Evolutionary conservation across 2,113 vertebrate genomes (phyloP).

Genomic region (Rallus limicola): DNA sequence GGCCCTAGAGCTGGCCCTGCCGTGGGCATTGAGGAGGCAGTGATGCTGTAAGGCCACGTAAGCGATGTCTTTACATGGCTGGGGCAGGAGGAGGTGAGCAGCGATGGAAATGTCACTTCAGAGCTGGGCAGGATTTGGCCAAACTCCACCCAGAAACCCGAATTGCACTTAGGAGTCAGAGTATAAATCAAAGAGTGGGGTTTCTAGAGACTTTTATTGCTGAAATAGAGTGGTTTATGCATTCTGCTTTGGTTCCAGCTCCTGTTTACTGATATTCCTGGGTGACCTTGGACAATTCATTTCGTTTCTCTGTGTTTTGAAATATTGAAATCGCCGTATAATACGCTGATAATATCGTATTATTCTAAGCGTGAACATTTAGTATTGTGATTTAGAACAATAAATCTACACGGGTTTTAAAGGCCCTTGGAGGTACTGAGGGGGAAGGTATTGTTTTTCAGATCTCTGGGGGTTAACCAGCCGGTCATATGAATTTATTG

Average conservation of each 20-base stretch:
- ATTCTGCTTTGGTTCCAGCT: neutral
- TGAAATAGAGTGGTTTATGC: neutral
- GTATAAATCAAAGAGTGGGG: neutral
- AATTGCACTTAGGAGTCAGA: neutral
- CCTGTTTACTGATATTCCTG: neutral
- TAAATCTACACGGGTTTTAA: conserved; percentile 58
- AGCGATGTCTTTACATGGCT: neutral
- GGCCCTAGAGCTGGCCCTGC: neutral
- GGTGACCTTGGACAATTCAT: conserved; percentile 42
- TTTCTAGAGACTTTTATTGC: neutral
- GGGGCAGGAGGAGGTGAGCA: neutral
- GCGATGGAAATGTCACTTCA: neutral
- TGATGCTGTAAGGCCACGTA: accelerated
- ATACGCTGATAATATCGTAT: neutral
- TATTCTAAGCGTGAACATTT: conserved; percentile 55
- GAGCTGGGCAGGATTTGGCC: neutral
- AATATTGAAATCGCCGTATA: neutral
- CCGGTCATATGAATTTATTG: conserved; percentile 59
- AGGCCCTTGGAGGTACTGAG: neutral
- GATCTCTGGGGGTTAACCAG: conserved; percentile 56
- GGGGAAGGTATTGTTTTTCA: conserved; percentile 59
- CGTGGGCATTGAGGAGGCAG: neutral
- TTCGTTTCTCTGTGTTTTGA: conserved; percentile 15
- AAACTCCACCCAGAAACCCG: neutral
- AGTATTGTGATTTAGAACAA: conserved; percentile 62